Percentiles rank a stretch among this genome's conserved stretches.
phyloP scores from a whole-genome alignment of 2,797 vertebrate species.

The Morus bassanus region DNA sequence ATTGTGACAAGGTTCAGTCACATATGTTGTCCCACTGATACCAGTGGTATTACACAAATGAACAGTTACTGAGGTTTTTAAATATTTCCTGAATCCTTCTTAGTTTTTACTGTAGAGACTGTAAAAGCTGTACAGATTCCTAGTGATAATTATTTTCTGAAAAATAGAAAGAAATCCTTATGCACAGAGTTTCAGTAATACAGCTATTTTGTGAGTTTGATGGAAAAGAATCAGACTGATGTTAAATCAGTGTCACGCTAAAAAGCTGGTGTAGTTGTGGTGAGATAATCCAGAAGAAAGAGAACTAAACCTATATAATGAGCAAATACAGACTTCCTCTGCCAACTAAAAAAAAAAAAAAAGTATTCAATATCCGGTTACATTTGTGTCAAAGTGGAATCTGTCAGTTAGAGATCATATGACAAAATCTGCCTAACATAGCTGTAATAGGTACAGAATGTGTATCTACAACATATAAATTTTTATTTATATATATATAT shows the following conservation, averaged over 20 bases:
- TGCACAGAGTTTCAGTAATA: neutral
- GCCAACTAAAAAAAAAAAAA: neutral
- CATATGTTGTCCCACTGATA: neutral
- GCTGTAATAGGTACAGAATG: neutral
- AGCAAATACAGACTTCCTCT: neutral
- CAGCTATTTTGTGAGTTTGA: neutral
- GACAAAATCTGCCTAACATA: neutral
- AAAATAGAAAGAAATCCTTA: neutral
- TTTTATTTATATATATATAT: neutral
- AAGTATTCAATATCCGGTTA: neutral
- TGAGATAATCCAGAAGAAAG: neutral
- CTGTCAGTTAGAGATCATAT: neutral
- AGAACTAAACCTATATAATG: neutral
- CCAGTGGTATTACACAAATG: neutral
- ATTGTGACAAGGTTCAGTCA: neutral
- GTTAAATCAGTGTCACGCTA: neutral
- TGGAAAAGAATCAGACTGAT: neutral
- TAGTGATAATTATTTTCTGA: neutral
- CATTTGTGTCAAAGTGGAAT: neutral
- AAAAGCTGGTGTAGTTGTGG: neutral
- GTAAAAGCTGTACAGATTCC: neutral
- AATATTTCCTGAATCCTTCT: neutral
- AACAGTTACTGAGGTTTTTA: neutral
- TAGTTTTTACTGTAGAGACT: neutral
- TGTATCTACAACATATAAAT: neutral